Base-by-base conservation (phyloP, 1,140 invertebrate species). In the Hylaeus anthracinus region DNA sequence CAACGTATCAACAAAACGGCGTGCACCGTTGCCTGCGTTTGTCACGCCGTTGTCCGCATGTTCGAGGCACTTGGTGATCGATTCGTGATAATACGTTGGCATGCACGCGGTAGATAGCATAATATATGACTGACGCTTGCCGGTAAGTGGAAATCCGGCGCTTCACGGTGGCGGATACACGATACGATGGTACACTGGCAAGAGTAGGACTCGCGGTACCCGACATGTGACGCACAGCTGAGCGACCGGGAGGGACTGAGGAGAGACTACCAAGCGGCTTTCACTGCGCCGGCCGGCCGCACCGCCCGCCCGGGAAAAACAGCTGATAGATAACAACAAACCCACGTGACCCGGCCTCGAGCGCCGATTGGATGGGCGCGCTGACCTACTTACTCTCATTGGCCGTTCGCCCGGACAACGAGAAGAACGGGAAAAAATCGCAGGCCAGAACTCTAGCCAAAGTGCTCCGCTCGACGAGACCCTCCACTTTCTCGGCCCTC, bases 261-360 rank as follows among this genome's bases (percentile, higher is more conserved):
- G 87, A 83, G 67, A 79, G 80, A 85, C 82, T 71, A 82, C 58
- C 56, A 84, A 82, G 82, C 86, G 82, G 88, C 85, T 90, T 90
- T 90, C 89, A 89, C 89, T 87, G 87, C 90, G 86, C 88, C 88
- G 89, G 87, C 87, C 87, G 90, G 90, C 89, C 87, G 85, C 76
- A 26, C 74, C 88, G 88, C 82, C 89, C 88, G 88, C 89, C 89
- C 90, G 91, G 92, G 91, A 89, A 91, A 92, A 94, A 94, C 94
- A 94, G 94, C 94, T 94, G 94, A 94, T 93, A 94, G 94, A 94
- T 94, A 94, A 94, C 94, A 95, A 95, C 94, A 95, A 95, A 94
- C 85, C 94, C 94, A 95, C 94, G 94, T 94, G 93, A 94, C 86
- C 85, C 85, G 86, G 87, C 85, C 88, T 77, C 82, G 84, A 69